Evolutionary conservation across 2,113 vertebrate species (phyloP).

Genomic region (Agelaius phoeniceus): DNA sequence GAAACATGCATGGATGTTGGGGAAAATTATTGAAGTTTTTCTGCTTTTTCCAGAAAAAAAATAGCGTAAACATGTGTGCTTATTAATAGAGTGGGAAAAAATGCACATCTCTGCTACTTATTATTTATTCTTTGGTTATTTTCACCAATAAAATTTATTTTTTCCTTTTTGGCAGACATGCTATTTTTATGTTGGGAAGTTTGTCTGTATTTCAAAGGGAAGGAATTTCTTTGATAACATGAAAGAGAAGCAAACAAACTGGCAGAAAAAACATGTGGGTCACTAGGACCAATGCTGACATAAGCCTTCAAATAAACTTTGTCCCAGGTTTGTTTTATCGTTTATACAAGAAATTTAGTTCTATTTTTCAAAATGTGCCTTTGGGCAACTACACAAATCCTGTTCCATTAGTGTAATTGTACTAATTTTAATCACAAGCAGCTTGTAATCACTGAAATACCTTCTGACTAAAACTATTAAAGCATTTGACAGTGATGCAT

Average conservation of each 20-base stretch:
- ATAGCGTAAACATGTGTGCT: accelerated
- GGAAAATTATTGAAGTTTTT: not conserved
- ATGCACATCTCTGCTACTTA: not conserved
- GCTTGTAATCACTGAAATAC: not conserved
- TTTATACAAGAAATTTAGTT: not conserved
- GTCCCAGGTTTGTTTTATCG: not conserved
- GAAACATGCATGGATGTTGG: not conserved
- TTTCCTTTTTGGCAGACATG: not conserved
- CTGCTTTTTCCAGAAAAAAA: not conserved
- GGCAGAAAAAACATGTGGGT: not conserved
- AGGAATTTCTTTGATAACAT: not conserved
- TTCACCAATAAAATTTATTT: not conserved
- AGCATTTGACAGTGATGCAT: conserved; percentile 11
- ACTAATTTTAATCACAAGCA: conserved; percentile 9
- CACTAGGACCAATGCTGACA: not conserved
- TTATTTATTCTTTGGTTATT: not conserved
- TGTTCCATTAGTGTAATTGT: not conserved
- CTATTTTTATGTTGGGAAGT: not conserved
- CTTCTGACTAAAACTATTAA: not conserved
- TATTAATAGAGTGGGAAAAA: not conserved
- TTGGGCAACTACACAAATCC: not conserved
- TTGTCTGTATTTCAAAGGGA: not conserved
- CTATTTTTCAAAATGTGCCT: not conserved
- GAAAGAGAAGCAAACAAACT: not conserved
- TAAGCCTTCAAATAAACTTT: not conserved